Conservation (phyloP, 2,888 invertebrate species). For the Oscheius sp. region DNA sequence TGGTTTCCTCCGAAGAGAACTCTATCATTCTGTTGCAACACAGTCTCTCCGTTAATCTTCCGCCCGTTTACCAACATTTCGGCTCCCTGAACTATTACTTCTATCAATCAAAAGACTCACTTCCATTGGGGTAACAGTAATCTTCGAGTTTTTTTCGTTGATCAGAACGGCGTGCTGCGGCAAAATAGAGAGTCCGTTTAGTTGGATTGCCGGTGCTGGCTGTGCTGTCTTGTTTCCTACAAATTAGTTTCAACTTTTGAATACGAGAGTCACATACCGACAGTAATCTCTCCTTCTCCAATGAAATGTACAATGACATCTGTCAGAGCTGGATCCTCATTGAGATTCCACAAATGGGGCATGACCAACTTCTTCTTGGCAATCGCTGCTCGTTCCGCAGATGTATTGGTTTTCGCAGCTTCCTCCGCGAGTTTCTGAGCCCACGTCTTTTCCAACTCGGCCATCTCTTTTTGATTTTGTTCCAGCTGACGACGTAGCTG, state of each 20-base stretch:
- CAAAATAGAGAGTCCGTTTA: slow-evolving; percentile 77
- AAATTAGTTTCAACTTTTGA: slow-evolving; percentile 55
- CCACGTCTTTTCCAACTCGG: slow-evolving; percentile 77
- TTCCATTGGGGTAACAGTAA: slow-evolving; percentile 69
- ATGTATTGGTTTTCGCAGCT: slow-evolving; percentile 54
- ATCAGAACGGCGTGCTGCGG: slow-evolving; percentile 76
- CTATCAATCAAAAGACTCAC: slow-evolving; percentile 17
- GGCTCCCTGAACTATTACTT: slow-evolving; percentile 72
- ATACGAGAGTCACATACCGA: slow-evolving; percentile 43
- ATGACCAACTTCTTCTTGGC: slow-evolving; percentile 60
- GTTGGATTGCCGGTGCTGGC: slow-evolving; percentile 74
- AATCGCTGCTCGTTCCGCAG: slow-evolving; percentile 52
- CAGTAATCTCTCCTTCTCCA: slow-evolving; percentile 73
- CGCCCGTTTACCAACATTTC: slow-evolving; percentile 77
- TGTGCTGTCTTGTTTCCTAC: slow-evolving; percentile 73
- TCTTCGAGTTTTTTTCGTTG: slow-evolving; percentile 70
- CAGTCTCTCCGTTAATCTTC: slow-evolving; percentile 74
- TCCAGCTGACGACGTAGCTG: slow-evolving; percentile 70
- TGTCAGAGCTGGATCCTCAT: slow-evolving; percentile 77
- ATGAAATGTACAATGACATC: slow-evolving; percentile 77
- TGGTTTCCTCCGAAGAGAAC: slow-evolving; percentile 78
- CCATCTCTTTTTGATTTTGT: slow-evolving; percentile 77
- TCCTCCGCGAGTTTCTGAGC: slow-evolving; percentile 72
- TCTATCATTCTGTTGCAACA: slow-evolving; percentile 77
- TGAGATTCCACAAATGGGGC: slow-evolving; percentile 78